Evolutionary conservation across 2,113 vertebrate species (phyloP).

Genomic region (Catharus fuscescens): DNA sequence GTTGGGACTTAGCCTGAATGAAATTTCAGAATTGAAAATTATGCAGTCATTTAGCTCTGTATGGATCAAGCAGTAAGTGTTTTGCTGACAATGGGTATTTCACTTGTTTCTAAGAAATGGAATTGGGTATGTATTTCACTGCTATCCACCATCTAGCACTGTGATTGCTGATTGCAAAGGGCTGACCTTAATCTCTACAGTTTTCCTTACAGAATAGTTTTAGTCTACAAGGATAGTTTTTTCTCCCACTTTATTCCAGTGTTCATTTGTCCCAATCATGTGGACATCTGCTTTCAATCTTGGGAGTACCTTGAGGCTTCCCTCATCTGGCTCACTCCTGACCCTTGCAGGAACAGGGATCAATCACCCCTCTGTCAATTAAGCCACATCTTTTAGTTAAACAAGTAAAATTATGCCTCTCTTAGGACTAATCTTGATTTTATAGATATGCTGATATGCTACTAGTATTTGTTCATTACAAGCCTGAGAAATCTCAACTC

Average conservation of each 20-base stretch:
- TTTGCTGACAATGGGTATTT: neutral
- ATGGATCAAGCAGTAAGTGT: neutral
- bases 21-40: neutral
- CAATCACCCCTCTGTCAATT: conserved; percentile 28
- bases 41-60: neutral
- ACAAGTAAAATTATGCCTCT: neutral
- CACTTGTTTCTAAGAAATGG: neutral
- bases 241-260: neutral
- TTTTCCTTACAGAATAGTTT: neutral
- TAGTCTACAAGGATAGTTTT: neutral
- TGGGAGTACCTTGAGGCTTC: conserved; percentile 2
- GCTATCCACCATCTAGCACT: neutral
- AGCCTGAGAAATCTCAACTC: neutral
- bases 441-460: conserved; percentile 37
- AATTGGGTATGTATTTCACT: neutral
- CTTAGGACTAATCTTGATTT: neutral
- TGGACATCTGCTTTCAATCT: conserved; percentile 55
- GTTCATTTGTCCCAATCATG: conserved; percentile 9
- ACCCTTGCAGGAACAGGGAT: neutral
- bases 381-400: conserved; percentile 15
- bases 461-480: conserved; percentile 21
- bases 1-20: neutral
- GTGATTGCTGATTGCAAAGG: neutral
- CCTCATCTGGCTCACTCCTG: neutral
- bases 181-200: neutral